Evolutionary conservation across 2,888 invertebrate species (phyloP).

Genomic region (Drosophila picticornis): DNA sequence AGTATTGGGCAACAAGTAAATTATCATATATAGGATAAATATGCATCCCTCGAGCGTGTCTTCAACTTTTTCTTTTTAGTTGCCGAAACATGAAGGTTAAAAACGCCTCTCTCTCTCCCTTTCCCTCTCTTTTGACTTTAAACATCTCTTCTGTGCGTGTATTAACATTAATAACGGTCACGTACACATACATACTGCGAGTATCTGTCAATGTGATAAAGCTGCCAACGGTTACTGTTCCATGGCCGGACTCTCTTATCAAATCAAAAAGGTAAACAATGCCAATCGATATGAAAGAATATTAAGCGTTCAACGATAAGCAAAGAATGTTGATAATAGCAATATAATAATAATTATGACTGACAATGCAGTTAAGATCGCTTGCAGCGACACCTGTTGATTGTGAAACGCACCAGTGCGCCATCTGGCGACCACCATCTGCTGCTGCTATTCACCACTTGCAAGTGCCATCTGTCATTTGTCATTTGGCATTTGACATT

Average conservation of each 20-base stretch:
- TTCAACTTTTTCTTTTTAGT: background rate
- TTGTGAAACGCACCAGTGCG: constrained; percentile 5
- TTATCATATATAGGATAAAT: background rate
- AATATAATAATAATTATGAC: background rate
- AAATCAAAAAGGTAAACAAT: constrained; percentile 7
- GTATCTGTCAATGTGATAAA: background rate
- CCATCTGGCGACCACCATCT: constrained; percentile 25
- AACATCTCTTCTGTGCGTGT: background rate
- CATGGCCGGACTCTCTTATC: constrained; percentile 10
- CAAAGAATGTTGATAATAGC: background rate
- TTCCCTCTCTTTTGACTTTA: too few relatives aligned
- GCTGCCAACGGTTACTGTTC: constrained; percentile 4
- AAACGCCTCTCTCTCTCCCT: too few relatives aligned
- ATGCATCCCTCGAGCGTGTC: background rate
- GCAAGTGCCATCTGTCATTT: constrained; percentile 6
- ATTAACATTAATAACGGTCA: background rate
- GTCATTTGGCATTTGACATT: constrained; percentile 59
- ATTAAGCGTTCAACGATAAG: background rate
- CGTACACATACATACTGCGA: background rate
- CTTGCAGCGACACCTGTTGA: constrained; percentile 15
- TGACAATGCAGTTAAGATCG: background rate
- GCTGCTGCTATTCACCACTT: constrained; percentile 4
- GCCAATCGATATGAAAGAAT: constrained; percentile 15
- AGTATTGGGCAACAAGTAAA: background rate
- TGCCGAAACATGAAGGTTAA: background rate